Percentiles rank a stretch among this genome's conserved stretches.
Evolutionary conservation across 2,797 vertebrate genomes (phyloP).

Genomic region (Epinephelus malabaricus): DNA sequence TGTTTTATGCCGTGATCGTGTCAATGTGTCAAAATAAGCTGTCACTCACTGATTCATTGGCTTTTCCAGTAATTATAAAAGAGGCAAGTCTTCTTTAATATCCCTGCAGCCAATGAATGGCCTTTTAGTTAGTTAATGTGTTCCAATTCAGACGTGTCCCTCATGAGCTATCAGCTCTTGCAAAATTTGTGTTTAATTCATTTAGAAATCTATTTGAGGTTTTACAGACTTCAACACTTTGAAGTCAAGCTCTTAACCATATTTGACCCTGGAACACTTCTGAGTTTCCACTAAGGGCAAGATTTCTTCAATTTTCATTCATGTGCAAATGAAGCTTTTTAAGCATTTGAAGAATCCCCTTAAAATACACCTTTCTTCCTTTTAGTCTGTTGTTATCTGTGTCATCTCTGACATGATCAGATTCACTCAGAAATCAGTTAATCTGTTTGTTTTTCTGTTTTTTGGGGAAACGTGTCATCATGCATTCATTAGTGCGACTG

Average conservation of each 20-base stretch:
- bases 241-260: not conserved
- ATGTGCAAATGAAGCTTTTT: slow-evolving; percentile 30
- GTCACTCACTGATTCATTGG: slow-evolving; percentile 5
- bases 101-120: not conserved
- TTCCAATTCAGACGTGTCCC: not conserved
- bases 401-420: slow-evolving; percentile 6
- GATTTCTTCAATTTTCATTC: slow-evolving; percentile 27
- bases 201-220: slow-evolving; percentile 1
- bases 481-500: not conserved
- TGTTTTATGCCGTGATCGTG: not conserved
- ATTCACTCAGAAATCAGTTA: slow-evolving; percentile 12
- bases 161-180: not conserved
- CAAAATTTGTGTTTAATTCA: slow-evolving; percentile 12
- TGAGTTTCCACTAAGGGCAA: slow-evolving; percentile 16
- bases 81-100: slow-evolving; percentile 2
- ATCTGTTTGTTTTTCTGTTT: not conserved
- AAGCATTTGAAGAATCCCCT: slow-evolving; percentile 5
- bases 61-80: slow-evolving; percentile 5
- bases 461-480: not conserved
- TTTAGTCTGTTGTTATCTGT: slow-evolving; percentile 2
- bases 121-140: slow-evolving; percentile 7
- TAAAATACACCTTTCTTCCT: slow-evolving; percentile 11
- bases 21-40: not conserved
- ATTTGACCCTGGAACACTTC: slow-evolving; percentile 5
- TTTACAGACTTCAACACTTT: not conserved